Evolutionary conservation across 2,888 invertebrate genomes (phyloP), one percentile per base, ranked within the genome.

Genomic region (Camponotus fellah): DNA sequence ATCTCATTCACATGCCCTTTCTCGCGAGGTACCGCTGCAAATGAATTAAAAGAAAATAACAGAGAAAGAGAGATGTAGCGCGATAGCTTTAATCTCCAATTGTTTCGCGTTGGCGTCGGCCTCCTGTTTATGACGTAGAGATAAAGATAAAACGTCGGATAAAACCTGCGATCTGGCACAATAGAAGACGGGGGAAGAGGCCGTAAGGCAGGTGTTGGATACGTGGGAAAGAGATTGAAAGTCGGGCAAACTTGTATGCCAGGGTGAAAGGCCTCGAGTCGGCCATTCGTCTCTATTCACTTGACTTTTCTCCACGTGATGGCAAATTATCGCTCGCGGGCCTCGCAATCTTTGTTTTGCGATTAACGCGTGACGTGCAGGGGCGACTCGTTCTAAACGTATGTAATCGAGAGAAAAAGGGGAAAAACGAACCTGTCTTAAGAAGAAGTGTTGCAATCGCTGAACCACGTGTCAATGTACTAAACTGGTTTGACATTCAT

Each of bases 221-320:
- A 90, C 88, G 89, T 91, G 91, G 90, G 91, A 92, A 92, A 91
- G 91, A 92, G 90, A 92, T 91, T 87, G 89, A 91, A 92, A 92
- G 91, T 91, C 91, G 92, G 89, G 88, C 88, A 89, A 85, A 90
- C 89, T 86, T 86, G 86, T 53, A 53, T 89, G 81, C 83, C 86
- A 89, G 92, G 92, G 91, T 92, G 92, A 93, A 93, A 93, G 92
- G 91, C 92, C 87, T 89, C 80, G 86, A 90, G 89, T 87, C 90
- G 88, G 89, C 85, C 86, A 83, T 87, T 87, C 87, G 87, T 88
- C 85, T 86, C 89, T 89, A 89, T 91, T 88, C 90, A 90, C 89
- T 88, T 87, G 90, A 76, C 71, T 79, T 53, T 53, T 12, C 86
- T 89, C 86, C 85, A 83, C 83, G 86, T 83, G 86, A 89, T 85